Conservation (phyloP, 2,888 invertebrate species). For the Himalopsyche tibetana region DNA sequence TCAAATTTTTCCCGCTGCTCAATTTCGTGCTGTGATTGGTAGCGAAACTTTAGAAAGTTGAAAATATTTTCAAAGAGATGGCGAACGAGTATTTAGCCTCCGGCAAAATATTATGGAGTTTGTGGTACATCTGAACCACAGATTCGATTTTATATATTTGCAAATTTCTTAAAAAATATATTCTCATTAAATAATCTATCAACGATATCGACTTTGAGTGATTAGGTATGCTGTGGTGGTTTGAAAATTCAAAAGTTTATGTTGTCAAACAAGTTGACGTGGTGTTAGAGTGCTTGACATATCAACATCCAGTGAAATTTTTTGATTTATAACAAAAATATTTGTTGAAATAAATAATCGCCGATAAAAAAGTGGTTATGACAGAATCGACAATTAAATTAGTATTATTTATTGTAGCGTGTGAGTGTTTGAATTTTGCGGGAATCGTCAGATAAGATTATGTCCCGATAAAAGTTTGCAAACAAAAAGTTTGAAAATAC, state of each 20-base stretch:
- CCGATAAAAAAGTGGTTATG: not conserved
- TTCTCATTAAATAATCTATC: not conserved
- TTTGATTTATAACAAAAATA: not conserved
- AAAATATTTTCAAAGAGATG: conserved; percentile 65
- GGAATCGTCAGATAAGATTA: conserved; percentile 28
- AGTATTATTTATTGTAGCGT: not conserved
- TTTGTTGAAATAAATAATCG: not conserved
- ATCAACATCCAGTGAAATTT: conserved; percentile 55
- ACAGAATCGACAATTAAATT: not conserved
- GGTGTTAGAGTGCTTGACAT: conserved; percentile 60
- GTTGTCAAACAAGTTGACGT: conserved; percentile 62
- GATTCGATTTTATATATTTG: conserved; percentile 48
- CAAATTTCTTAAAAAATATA: not conserved
- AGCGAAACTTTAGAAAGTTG: conserved; percentile 61
- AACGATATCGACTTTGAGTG: not conserved
- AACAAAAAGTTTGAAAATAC: conserved; percentile 35
- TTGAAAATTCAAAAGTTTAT: conserved; percentile 31
- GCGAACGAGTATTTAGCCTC: conserved; percentile 61
- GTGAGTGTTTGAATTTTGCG: not conserved
- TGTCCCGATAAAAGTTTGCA: conserved; percentile 8
- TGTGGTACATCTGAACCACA: conserved; percentile 56
- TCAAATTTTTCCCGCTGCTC: not conserved
- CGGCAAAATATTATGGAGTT: conserved; percentile 57
- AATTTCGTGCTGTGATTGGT: conserved; percentile 56
- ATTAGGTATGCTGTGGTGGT: conserved; percentile 6